Percentiles rank a stretch among this genome's conserved stretches.
Evolutionary conservation across 2,113 vertebrate genomes (phyloP).

Genomic region (Cyanistes caeruleus): DNA sequence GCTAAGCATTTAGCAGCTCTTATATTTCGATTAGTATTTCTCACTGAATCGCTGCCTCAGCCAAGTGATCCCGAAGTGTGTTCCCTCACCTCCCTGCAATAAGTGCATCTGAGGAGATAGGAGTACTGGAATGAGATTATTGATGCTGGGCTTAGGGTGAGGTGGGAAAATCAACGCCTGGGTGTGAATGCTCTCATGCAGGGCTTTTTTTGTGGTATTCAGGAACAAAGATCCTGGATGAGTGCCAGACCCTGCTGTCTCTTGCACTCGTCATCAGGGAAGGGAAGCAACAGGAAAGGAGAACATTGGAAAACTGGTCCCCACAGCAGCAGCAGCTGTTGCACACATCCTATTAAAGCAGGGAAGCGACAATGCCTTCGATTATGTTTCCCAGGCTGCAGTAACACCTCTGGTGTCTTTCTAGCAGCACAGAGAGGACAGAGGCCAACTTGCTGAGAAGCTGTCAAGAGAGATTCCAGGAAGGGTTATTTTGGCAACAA

Average conservation of each 20-base stretch:
- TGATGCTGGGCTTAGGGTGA: neutral
- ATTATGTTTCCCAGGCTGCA: neutral
- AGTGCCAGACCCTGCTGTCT: neutral
- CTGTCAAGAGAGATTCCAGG: neutral
- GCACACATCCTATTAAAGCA: neutral
- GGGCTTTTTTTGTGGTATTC: neutral
- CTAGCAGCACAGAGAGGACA: neutral
- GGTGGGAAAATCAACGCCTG: neutral
- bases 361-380: fast-evolving
- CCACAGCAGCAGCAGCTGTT: neutral
- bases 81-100: neutral
- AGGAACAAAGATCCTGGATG: neutral
- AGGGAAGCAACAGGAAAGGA: neutral
- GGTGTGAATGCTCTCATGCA: neutral
- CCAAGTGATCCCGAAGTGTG: no score
- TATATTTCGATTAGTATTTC: neutral
- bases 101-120: neutral
- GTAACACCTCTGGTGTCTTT: neutral
- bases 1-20: neutral
- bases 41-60: neutral
- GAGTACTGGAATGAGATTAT: neutral
- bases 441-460: neutral
- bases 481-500: neutral
- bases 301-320: neutral
- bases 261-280: neutral